Percentiles rank a stretch among this genome's conserved stretches.
These are phyloP conservation scores for Tursiops truncatus DNA, from an alignment of 2,113 vertebrate genomes.

Conservation along the genomic window DNA sequence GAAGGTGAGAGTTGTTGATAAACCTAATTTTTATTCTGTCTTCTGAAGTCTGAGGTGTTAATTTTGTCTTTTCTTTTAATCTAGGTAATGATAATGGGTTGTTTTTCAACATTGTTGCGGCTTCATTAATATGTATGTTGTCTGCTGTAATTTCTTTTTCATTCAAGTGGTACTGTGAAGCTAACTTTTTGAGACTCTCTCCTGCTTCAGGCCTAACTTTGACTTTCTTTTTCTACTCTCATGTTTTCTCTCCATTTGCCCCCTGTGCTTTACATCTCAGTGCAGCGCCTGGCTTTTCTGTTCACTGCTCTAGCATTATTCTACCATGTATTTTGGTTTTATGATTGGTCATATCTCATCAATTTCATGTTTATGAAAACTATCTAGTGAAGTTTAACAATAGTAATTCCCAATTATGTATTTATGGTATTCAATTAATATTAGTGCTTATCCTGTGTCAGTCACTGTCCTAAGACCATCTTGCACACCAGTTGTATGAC, in stretches of 20 bases:
- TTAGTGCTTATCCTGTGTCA: not conserved
- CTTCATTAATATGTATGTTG: slow-evolving; percentile 82
- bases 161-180: slow-evolving; percentile 77
- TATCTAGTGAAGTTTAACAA: not conserved
- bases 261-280: not conserved
- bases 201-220: slow-evolving; percentile 77
- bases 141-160: slow-evolving; percentile 59
- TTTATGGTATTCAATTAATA: not conserved
- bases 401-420: not conserved
- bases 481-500: not conserved
- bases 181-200: slow-evolving; percentile 75
- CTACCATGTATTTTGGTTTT: not conserved
- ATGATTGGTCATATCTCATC: not conserved
- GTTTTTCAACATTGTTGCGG: slow-evolving; percentile 81
- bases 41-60: slow-evolving; percentile 76
- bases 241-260: slow-evolving; percentile 45
- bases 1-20: slow-evolving; percentile 19
- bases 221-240: slow-evolving; percentile 73
- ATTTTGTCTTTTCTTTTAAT: slow-evolving; percentile 80
- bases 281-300: not conserved
- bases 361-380: not conserved
- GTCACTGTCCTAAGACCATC: not conserved
- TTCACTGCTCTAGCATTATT: not conserved
- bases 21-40: slow-evolving; percentile 47
- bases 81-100: slow-evolving; percentile 79